A percentile compares a stretch with the other conserved stretches of the same genome.
phyloP scores from a whole-genome alignment of 2,113 vertebrate genomes.

The Prionailurus bengalensis region DNA sequence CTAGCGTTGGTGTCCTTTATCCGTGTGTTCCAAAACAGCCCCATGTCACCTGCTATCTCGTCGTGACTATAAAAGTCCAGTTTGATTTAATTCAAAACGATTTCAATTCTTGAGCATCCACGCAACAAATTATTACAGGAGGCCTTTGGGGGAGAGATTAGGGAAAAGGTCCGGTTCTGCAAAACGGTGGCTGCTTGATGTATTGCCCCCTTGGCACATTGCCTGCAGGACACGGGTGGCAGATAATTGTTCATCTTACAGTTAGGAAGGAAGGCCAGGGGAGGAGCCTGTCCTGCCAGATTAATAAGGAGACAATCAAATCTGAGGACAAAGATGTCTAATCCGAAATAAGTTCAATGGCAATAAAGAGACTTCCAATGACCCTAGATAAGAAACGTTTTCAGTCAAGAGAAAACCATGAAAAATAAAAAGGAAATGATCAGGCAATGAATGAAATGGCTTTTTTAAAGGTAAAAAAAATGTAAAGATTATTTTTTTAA shows the following conservation, averaged over 20 bases:
- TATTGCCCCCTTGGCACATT: background rate
- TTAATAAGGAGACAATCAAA: background rate
- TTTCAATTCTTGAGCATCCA: background rate
- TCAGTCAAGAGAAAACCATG: background rate
- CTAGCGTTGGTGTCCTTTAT: background rate
- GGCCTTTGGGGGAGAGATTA: background rate
- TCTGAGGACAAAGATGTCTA: background rate
- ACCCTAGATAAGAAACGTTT: background rate
- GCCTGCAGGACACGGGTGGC: background rate
- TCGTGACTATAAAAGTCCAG: background rate
- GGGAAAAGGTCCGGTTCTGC: background rate
- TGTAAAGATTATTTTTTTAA: background rate
- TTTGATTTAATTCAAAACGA: slow-evolving; percentile 35
- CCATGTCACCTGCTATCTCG: background rate
- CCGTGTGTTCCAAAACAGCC: background rate
- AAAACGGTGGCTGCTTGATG: background rate
- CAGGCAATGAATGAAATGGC: background rate
- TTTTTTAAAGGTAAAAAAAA: background rate
- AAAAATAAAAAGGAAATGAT: background rate
- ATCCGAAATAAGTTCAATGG: background rate
- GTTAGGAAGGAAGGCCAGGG: background rate
- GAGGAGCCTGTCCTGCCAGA: background rate
- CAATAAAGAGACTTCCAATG: background rate
- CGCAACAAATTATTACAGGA: background rate
- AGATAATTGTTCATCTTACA: background rate